These are phyloP conservation scores for Bombylius major DNA, from an alignment of 2,888 invertebrate genomes.

Conservation along the genomic window DNA sequence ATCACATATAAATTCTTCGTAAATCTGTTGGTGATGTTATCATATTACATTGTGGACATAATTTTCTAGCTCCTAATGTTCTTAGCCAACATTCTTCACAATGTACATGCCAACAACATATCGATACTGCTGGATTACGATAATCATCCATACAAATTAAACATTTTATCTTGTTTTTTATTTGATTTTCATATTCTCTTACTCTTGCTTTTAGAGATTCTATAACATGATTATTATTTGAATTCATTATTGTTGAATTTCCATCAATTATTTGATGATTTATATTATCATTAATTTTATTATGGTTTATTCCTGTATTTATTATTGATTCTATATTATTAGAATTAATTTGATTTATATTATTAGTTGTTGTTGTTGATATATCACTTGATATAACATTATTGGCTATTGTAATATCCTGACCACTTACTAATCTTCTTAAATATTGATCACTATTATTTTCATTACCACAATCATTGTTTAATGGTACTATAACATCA, in stretches of 20 bases:
- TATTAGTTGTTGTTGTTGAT: slow-evolving; percentile 15
- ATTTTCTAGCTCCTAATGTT: slow-evolving; percentile 69
- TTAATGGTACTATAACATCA: slow-evolving; percentile 45
- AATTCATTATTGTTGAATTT: background rate
- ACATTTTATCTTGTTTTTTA: slow-evolving; percentile 60
- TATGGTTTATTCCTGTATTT: slow-evolving; percentile 64
- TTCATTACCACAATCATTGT: slow-evolving; percentile 34
- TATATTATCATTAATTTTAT: slow-evolving; percentile 24
- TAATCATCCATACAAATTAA: slow-evolving; percentile 81
- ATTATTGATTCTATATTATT: background rate
- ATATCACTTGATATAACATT: slow-evolving; percentile 16
- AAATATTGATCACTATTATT: slow-evolving; percentile 29
- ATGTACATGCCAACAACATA: slow-evolving; percentile 94
- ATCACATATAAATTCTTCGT: slow-evolving; percentile 73
- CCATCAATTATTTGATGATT: no score
- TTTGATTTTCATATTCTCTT: slow-evolving; percentile 56
- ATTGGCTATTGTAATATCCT: slow-evolving; percentile 7
- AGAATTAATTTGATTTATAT: slow-evolving; percentile 11
- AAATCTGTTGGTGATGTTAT: slow-evolving; percentile 82
- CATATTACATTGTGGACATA: slow-evolving; percentile 89
- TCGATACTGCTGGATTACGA: slow-evolving; percentile 76
- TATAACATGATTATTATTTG: slow-evolving; percentile 31
- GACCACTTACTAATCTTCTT: slow-evolving; percentile 26
- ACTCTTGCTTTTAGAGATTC: slow-evolving; percentile 66
- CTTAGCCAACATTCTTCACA: slow-evolving; percentile 74